phyloP scores from a whole-genome alignment of 2,797 vertebrate species.

The Ptychobarbus kaznakovi region DNA sequence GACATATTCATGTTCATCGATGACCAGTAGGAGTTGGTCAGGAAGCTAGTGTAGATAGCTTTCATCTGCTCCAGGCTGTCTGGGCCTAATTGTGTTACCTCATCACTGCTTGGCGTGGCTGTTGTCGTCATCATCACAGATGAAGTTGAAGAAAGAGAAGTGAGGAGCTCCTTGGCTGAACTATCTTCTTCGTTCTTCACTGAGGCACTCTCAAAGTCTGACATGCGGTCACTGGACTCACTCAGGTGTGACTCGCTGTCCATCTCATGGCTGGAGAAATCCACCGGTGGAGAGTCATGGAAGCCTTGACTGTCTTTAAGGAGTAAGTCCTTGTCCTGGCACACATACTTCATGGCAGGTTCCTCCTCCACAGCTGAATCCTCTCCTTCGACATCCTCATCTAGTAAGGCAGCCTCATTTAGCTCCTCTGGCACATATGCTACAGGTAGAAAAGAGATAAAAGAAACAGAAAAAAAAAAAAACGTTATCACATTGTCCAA shows the following conservation, averaged over 20 bases:
- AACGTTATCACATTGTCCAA: constrained; percentile 54
- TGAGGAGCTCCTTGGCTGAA: constrained; percentile 84
- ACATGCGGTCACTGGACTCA: constrained; percentile 97
- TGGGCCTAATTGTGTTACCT: constrained; percentile 82
- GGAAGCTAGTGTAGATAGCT: constrained; percentile 97
- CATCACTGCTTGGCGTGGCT: constrained; percentile 77
- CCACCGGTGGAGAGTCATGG: constrained; percentile 91
- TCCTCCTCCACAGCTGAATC: constrained; percentile 89
- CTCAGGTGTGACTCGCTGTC: constrained; percentile 98
- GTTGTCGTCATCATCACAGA: constrained; percentile 70
- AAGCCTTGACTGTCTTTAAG: constrained; percentile 85
- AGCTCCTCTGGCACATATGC: constrained; percentile 96
- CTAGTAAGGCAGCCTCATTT: constrained; percentile 92
- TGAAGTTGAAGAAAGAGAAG: constrained; percentile 70
- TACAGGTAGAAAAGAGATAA: constrained; percentile 68
- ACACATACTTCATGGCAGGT: constrained; percentile 87
- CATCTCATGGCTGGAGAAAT: constrained; percentile 97
- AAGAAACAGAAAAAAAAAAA: constrained; percentile 51
- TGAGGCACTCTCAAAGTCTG: constrained; percentile 94
- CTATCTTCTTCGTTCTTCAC: constrained; percentile 95
- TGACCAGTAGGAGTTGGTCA: constrained; percentile 99
- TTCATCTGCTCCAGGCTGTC: constrained; percentile 99
- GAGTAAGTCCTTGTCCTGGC: constrained; percentile 90
- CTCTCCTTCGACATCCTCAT: constrained; percentile 90
- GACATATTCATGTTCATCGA: constrained; percentile 92